A percentile compares a stretch with the other conserved stretches of the same genome.
phyloP scores from a whole-genome alignment of 37 sponge, comb jelly and placozoan species.

The Axinella damicornis region DNA sequence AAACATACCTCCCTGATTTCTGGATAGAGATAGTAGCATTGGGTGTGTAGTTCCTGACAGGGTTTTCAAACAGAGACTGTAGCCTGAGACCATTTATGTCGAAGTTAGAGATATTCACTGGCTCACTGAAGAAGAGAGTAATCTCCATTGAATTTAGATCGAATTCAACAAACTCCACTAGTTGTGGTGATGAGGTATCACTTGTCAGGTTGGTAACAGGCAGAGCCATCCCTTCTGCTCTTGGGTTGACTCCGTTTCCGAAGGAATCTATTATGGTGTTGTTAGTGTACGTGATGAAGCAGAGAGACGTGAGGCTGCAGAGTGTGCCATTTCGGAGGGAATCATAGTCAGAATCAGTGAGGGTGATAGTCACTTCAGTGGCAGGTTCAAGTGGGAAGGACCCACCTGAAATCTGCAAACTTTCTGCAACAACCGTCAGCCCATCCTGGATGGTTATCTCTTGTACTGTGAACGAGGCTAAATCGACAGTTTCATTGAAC shows the following conservation, averaged over 20 bases:
- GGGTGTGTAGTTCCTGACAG: slow-evolving; percentile 59
- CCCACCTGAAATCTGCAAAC: slow-evolving; percentile 42
- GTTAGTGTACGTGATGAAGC: slow-evolving; percentile 65
- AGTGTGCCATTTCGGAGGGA: slow-evolving; percentile 46
- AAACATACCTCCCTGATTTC: slow-evolving; percentile 32
- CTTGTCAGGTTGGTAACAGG: slow-evolving; percentile 48
- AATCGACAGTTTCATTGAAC: slow-evolving; percentile 74
- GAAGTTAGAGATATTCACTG: slow-evolving; percentile 68
- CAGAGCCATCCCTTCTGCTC: slow-evolving; percentile 33
- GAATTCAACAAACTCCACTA: slow-evolving; percentile 79
- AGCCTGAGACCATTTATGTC: slow-evolving; percentile 70
- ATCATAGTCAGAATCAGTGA: slow-evolving; percentile 62
- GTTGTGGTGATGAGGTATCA: slow-evolving; percentile 68
- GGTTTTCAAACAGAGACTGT: slow-evolving; percentile 78
- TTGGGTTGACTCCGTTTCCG: slow-evolving; percentile 35
- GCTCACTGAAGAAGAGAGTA: slow-evolving; percentile 76
- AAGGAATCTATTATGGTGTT: slow-evolving; percentile 48
- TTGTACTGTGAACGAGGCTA: slow-evolving; percentile 36
- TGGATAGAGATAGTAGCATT: slow-evolving; percentile 12
- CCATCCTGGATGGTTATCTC: slow-evolving; percentile 66
- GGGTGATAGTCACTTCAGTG: slow-evolving; percentile 28
- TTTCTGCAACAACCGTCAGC: neutral
- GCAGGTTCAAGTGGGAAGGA: slow-evolving; percentile 27
- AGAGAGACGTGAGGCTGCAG: slow-evolving; percentile 36
- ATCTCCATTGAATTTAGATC: slow-evolving; percentile 69